Evolutionary conservation across 92 coral and sea anemone species (phyloP).

Genomic region (Pocillopora meandrina): DNA sequence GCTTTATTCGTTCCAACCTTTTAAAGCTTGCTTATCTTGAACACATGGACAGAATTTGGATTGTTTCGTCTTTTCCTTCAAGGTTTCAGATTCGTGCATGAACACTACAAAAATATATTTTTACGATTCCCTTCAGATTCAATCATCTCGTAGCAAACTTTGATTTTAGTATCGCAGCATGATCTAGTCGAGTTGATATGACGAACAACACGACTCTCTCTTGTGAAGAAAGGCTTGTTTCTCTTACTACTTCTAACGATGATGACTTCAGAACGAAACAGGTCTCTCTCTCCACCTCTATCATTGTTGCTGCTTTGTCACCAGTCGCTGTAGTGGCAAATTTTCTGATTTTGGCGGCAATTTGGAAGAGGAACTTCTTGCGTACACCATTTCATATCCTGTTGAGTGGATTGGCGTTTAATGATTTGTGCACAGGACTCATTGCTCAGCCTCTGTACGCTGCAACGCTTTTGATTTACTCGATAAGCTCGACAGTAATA

Average conservation of each 20-base stretch:
- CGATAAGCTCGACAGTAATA: not conserved
- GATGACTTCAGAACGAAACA: not conserved
- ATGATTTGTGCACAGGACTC: conserved; percentile 24
- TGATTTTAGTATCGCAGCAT: too few species aligned
- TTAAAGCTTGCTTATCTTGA: too few species aligned
- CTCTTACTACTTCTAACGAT: not conserved
- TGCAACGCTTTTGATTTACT: not conserved
- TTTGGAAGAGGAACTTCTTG: conserved; percentile 13
- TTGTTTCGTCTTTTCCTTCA: too few species aligned
- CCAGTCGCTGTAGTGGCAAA: conserved; percentile 23
- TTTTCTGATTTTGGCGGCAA: conserved; percentile 19
- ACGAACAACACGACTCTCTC: not conserved
- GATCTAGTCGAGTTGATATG: not conserved
- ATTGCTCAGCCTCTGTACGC: not conserved
- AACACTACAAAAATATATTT: too few species aligned
- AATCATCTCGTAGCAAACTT: too few species aligned
- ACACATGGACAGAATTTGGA: too few species aligned
- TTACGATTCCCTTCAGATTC: too few species aligned
- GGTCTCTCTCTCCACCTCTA: not conserved
- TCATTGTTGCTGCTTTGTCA: conserved; percentile 7
- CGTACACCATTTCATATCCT: conserved; percentile 5
- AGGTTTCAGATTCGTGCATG: too few species aligned
- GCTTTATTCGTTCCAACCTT: too few species aligned
- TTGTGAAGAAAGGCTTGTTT: not conserved
- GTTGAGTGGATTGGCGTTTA: conserved; percentile 16